Base-by-base conservation (phyloP, 2,113 vertebrate genomes). In the Crotalus viridis region DNA sequence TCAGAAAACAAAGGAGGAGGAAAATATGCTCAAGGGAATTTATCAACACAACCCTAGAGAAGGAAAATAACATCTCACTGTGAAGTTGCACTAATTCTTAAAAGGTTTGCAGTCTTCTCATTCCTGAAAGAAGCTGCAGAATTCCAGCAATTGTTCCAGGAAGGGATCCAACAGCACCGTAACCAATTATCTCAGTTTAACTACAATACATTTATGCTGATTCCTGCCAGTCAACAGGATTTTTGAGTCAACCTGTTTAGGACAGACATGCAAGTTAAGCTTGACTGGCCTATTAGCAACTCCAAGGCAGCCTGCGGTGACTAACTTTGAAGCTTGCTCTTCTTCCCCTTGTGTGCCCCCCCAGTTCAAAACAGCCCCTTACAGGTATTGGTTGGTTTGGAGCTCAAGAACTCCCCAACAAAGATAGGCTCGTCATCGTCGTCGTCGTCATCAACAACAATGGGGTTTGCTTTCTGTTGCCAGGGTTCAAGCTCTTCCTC, bases 401-500 rank as follows among this genome's bases (percentile, higher is more conserved):
- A 98, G 97, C 98, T 98, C 97, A 98, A 96, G 94, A 99, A 98
- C 95, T 99, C 99, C 87, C 99, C 99, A 93, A 99, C 98, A 94
- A 99, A 99, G 96, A 99, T 99, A 7, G 98, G 99, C 81, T 99
- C 99, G 88, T 98, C 98, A 0, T 92, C 92, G 1, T 98, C 98
- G 10, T 97, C 97, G 0, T 98, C 98, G 61, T 98, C 98, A 74
- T 99, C 98, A 93, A 99, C 96, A 61, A 98, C 97, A 94, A 99
- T 98, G 95, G 99, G 98, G 95, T 98, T 98, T 61, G 97, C 96
- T 97, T 98, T 98, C 96, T 98, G 98, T 95, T 99, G 99, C 99
- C 99, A 99, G 0, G 99, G 99, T 96, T 99, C 99, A 93, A 99
- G 97, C 94, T 99, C 99, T 96, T 99, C 99, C 97, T 99, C 99